Evolutionary conservation across 2,888 invertebrate species (phyloP).

Genomic region (Ophion ventricosus): DNA sequence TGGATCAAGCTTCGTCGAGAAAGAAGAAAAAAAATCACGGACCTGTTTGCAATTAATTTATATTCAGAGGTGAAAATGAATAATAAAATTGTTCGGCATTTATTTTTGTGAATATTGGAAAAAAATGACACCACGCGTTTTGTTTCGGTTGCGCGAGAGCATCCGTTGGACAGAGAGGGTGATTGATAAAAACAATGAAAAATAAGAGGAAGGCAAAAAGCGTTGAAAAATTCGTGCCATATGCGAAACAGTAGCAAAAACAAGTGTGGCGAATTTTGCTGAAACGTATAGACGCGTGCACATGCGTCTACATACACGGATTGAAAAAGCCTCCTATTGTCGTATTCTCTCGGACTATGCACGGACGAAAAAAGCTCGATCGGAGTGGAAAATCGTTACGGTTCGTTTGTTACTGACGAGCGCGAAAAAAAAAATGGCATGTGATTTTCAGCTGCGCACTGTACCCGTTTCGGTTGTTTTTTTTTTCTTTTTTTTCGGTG

Average conservation of each 20-base stretch:
- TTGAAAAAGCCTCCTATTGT: slow-evolving; percentile 36
- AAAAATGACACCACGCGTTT: slow-evolving; percentile 20
- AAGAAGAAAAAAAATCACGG: background rate
- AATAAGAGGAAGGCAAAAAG: slow-evolving; percentile 29
- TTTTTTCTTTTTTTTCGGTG: slow-evolving; percentile 22
- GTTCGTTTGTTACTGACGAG: slow-evolving; percentile 53
- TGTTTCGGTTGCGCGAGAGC: slow-evolving; percentile 27
- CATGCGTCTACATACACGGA: background rate
- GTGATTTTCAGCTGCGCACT: slow-evolving; percentile 26
- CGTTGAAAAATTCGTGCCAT: slow-evolving; percentile 34
- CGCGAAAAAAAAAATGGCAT: slow-evolving; percentile 40
- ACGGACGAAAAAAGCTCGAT: slow-evolving; percentile 43
- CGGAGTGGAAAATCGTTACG: slow-evolving; percentile 57
- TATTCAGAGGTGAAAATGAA: background rate
- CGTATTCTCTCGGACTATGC: slow-evolving; percentile 16
- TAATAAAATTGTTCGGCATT: background rate
- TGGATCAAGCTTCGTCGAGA: background rate
- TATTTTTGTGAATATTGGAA: background rate
- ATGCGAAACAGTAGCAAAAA: slow-evolving; percentile 28
- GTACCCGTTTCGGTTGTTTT: slow-evolving; percentile 6
- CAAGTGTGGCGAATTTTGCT: slow-evolving; percentile 23
- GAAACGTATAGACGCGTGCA: slow-evolving; percentile 6
- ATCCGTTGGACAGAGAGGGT: slow-evolving; percentile 3
- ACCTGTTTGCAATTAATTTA: background rate
- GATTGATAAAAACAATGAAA: slow-evolving; percentile 39